phyloP scores from a whole-genome alignment of 2,113 vertebrate species.

The Oncorhynchus kisutch region DNA sequence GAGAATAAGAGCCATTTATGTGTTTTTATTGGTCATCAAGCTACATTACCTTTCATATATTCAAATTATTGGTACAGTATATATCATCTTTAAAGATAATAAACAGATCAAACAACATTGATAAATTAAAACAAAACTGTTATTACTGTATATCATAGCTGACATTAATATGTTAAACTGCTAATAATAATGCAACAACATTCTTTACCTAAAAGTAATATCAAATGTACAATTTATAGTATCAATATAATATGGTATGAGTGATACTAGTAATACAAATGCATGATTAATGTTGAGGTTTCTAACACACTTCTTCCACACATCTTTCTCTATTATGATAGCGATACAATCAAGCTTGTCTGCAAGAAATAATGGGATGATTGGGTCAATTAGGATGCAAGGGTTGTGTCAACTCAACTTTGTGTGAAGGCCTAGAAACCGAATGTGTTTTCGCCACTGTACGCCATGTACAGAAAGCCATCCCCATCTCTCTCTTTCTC shows the following conservation, averaged over 20 bases:
- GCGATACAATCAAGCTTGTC: conserved; percentile 71
- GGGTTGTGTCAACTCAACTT: conserved; percentile 42
- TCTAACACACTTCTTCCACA: conserved; percentile 12
- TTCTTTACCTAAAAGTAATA: conserved; percentile 6
- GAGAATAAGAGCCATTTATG: conserved; percentile 55
- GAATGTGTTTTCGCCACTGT: conserved; percentile 97
- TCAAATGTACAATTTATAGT: conserved; percentile 7
- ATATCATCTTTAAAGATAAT: conserved; percentile 59
- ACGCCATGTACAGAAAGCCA: conserved; percentile 96
- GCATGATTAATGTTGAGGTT: conserved; percentile 45
- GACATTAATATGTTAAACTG: conserved; percentile 46
- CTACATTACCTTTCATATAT: conserved; percentile 78
- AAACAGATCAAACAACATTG: conserved; percentile 43
- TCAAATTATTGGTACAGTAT: conserved; percentile 66
- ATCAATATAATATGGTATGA: conserved; percentile 69
- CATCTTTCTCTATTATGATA: conserved; percentile 54
- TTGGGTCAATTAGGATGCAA: neutral
- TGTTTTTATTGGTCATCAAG: conserved; percentile 78
- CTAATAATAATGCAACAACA: conserved; percentile 15
- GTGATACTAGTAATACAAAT: conserved; percentile 75
- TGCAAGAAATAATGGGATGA: conserved; percentile 32
- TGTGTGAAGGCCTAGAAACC: conserved; percentile 77
- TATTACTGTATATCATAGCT: conserved; percentile 63
- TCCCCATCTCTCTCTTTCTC: conserved; percentile 97
- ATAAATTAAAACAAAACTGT: conserved; percentile 34